Conservation (phyloP, 1,140 invertebrate genomes). For the Venturia canescens region DNA sequence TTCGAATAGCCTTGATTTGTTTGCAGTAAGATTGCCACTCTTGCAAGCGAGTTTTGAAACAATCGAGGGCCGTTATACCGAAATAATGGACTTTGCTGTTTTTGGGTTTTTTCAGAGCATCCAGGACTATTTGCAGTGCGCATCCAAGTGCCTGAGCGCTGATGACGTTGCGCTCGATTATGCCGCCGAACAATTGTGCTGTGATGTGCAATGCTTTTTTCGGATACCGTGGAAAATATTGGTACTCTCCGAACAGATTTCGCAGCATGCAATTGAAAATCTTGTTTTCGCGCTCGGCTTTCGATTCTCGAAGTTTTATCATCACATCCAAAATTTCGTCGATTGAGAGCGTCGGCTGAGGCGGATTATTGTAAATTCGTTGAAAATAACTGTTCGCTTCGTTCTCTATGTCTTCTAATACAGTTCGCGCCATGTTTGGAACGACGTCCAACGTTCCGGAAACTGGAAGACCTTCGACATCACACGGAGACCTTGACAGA, state of each 20-base stretch:
- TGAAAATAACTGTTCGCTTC: constrained; percentile 99
- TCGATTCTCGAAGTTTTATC: constrained; percentile 96
- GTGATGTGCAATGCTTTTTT: constrained; percentile 98
- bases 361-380: constrained; percentile 97
- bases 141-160: constrained; percentile 92
- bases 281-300: constrained; percentile 89
- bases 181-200: constrained; percentile 98
- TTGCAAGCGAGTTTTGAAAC: constrained; percentile 95
- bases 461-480: constrained; percentile 80
- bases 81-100: constrained; percentile 98
- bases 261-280: constrained; percentile 98
- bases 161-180: constrained; percentile 96
- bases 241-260: constrained; percentile 99
- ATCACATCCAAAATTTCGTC: constrained; percentile 96
- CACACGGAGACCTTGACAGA: constrained; percentile 79
- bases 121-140: constrained; percentile 93
- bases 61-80: constrained; percentile 95
- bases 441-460: constrained; percentile 79
- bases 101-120: constrained; percentile 93
- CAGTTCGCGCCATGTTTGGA: constrained; percentile 84
- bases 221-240: constrained; percentile 99
- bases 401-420: constrained; percentile 97
- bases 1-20: constrained; percentile 91
- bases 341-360: constrained; percentile 93
- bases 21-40: constrained; percentile 98